Conservation (phyloP, 2,888 invertebrate genomes). For the Lottia gigantea region DNA sequence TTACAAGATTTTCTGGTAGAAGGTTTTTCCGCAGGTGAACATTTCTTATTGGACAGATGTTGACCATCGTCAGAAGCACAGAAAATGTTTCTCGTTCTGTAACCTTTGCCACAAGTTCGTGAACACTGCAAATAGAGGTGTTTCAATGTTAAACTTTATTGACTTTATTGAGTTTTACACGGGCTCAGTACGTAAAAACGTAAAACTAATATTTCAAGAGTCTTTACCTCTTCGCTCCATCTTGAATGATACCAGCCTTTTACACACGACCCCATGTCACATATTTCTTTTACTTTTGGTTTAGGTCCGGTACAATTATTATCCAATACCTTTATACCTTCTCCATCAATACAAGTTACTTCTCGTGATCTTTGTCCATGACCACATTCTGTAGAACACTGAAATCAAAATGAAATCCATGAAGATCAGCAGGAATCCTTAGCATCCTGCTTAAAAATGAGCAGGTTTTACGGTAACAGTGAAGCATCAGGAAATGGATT, state of each 20-base stretch:
- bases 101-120: constrained; percentile 60
- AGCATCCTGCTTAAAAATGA: neutral
- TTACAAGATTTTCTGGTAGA: constrained; percentile 48
- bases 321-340: constrained; percentile 66
- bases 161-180: too few relatives aligned
- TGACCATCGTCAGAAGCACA: constrained; percentile 58
- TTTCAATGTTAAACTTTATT: neutral
- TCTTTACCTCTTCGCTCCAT: constrained; percentile 73
- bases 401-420: constrained; percentile 33
- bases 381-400: constrained; percentile 80
- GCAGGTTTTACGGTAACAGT: too few relatives aligned
- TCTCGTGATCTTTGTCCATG: constrained; percentile 74
- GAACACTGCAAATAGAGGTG: constrained; percentile 56
- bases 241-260: constrained; percentile 74
- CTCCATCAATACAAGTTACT: constrained; percentile 72
- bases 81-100: constrained; percentile 52
- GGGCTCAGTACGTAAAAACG: too few relatives aligned
- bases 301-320: constrained; percentile 72
- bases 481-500: too few relatives aligned
- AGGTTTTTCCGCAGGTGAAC: constrained; percentile 47
- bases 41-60: constrained; percentile 47
- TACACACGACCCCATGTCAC: constrained; percentile 74
- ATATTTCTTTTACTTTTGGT: constrained; percentile 73
- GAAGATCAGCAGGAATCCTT: neutral
- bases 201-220: neutral